A percentile compares a stretch with the other conserved stretches of the same genome.
These are phyloP conservation scores for Dermatemys mawii DNA, from an alignment of 2,113 vertebrate species.

Conservation along the genomic window DNA sequence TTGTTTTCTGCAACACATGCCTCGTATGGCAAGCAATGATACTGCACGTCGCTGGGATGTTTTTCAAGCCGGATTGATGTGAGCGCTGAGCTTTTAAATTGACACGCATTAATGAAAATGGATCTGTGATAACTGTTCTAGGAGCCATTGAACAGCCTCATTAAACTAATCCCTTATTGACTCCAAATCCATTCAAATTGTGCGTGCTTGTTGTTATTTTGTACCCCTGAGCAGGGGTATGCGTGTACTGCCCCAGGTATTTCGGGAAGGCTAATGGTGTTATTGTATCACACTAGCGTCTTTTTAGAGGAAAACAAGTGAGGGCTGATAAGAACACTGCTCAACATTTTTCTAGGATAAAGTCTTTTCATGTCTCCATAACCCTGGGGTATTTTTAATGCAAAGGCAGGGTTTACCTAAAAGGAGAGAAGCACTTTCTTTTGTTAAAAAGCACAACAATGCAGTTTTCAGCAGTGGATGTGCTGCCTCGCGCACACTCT, in stretches of 20 bases:
- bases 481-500: background rate
- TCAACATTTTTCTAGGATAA: constrained; percentile 13
- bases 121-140: constrained; percentile 64
- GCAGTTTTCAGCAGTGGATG: background rate
- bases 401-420: constrained; percentile 35
- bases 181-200: constrained; percentile 58
- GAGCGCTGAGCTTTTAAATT: constrained; percentile 70
- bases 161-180: constrained; percentile 70
- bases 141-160: constrained; percentile 40
- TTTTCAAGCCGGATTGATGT: constrained; percentile 24
- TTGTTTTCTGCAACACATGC: background rate
- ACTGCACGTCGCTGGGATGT: background rate
- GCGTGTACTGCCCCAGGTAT: constrained; percentile 12
- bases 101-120: constrained; percentile 71
- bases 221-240: constrained; percentile 58
- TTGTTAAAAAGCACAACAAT: constrained; percentile 31
- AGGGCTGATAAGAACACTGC: background rate
- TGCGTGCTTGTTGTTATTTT: constrained; percentile 48
- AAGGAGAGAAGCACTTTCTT: background rate
- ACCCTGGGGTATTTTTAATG: constrained; percentile 7
- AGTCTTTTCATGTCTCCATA: background rate
- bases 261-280: background rate
- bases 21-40: background rate
- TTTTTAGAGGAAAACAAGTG: background rate
- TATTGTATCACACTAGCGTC: background rate